Conservation (phyloP, 2,888 invertebrate species). For the Cybosia mesomella region DNA sequence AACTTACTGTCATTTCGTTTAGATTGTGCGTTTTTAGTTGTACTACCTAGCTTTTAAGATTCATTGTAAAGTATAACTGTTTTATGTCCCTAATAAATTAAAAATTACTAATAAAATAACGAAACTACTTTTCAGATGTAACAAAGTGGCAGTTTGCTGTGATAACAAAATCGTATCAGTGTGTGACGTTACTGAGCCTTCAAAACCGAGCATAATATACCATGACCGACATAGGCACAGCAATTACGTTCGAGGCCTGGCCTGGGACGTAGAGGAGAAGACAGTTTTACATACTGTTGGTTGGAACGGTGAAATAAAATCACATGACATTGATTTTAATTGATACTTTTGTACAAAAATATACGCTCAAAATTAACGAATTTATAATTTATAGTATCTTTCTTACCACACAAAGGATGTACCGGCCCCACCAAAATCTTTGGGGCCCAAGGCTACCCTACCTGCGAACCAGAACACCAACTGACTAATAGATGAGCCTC, state of each 20-base stretch:
- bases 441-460: too few relatives aligned
- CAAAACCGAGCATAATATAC: constrained; percentile 61
- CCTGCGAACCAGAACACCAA: neutral
- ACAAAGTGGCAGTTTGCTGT: constrained; percentile 77
- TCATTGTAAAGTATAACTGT: too few relatives aligned
- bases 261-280: constrained; percentile 78
- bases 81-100: too few relatives aligned
- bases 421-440: neutral
- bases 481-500: neutral
- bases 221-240: constrained; percentile 71
- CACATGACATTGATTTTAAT: constrained; percentile 64
- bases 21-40: too few relatives aligned
- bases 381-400: neutral
- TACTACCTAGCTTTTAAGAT: too few relatives aligned
- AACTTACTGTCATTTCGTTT: too few relatives aligned
- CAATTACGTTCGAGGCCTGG: constrained; percentile 84
- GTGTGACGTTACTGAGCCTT: constrained; percentile 61
- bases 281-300: constrained; percentile 83
- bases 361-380: neutral
- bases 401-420: neutral
- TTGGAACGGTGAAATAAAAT: constrained; percentile 85
- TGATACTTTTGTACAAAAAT: constrained; percentile 21
- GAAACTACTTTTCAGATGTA: constrained; percentile 57
- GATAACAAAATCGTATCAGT: constrained; percentile 80
- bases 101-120: too few relatives aligned